Percentiles rank a stretch among this genome's conserved stretches.
Conservation (phyloP, 23 tunicate genomes). For the Trididemnum miniatum region DNA sequence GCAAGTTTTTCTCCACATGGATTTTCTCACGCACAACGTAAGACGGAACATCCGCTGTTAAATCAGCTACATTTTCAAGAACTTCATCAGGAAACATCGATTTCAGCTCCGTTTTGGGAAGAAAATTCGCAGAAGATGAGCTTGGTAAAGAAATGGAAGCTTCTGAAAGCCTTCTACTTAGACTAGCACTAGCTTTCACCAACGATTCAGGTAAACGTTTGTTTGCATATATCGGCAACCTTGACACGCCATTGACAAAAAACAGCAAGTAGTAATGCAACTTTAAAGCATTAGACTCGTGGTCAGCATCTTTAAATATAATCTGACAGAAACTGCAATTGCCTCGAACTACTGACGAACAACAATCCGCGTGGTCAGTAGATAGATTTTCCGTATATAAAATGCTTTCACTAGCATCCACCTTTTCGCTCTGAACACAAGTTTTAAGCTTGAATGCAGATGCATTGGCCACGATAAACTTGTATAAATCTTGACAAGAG, state of each 20-base stretch:
- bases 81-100: background rate
- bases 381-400: background rate
- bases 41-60: slow-evolving; percentile 4
- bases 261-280: slow-evolving; percentile 37
- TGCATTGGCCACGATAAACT: slow-evolving; percentile 19
- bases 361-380: background rate
- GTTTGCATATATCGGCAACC: background rate
- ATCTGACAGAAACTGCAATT: slow-evolving; percentile 16
- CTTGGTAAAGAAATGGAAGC: background rate
- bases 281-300: background rate
- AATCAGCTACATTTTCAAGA: background rate
- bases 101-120: background rate
- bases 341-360: slow-evolving; percentile 11
- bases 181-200: background rate
- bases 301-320: background rate
- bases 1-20: slow-evolving; percentile 9
- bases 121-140: background rate
- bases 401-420: slow-evolving; percentile 1
- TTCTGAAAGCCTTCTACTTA: slow-evolving; percentile 30
- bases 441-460: slow-evolving; percentile 8
- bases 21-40: slow-evolving; percentile 38
- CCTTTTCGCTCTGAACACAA: background rate
- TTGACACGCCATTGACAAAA: slow-evolving; percentile 3
- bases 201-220: background rate
- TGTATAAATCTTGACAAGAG: slow-evolving; percentile 26